Evolutionary conservation across 2,888 invertebrate species (phyloP).

Genomic region (Nowickia ferox): DNA sequence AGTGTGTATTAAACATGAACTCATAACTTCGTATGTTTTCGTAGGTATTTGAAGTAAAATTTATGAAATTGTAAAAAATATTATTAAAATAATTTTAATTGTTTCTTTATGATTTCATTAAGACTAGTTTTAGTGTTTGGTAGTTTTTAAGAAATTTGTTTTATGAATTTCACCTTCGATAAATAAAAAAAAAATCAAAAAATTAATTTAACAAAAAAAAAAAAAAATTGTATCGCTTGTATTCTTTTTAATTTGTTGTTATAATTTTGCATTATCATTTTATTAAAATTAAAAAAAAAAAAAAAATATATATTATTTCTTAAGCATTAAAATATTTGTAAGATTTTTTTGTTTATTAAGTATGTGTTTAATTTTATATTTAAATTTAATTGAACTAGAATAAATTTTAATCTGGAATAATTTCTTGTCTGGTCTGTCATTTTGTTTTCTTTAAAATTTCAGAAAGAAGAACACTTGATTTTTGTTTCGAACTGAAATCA

Average conservation of each 20-base stretch:
- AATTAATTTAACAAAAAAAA: too few species aligned
- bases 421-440: too few species aligned
- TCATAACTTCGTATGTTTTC: neutral
- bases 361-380: neutral
- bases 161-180: too few species aligned
- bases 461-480: too few species aligned
- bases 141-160: too few species aligned
- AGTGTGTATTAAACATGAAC: neutral
- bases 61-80: conserved; percentile 12
- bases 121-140: conserved; percentile 3
- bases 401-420: too few species aligned
- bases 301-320: conserved; percentile 2
- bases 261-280: conserved; percentile 8
- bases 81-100: conserved; percentile 11
- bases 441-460: too few species aligned
- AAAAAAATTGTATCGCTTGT: too few species aligned
- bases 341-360: neutral
- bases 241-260: neutral
- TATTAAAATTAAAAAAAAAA: neutral
- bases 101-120: neutral
- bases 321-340: conserved; percentile 19
- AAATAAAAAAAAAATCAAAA: too few species aligned
- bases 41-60: neutral
- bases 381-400: neutral
- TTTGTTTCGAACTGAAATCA: too few species aligned